Percentiles rank a stretch among this genome's conserved stretches.
phyloP scores from a whole-genome alignment of 2,797 vertebrate genomes.

The Notolepis coatsorum region DNA sequence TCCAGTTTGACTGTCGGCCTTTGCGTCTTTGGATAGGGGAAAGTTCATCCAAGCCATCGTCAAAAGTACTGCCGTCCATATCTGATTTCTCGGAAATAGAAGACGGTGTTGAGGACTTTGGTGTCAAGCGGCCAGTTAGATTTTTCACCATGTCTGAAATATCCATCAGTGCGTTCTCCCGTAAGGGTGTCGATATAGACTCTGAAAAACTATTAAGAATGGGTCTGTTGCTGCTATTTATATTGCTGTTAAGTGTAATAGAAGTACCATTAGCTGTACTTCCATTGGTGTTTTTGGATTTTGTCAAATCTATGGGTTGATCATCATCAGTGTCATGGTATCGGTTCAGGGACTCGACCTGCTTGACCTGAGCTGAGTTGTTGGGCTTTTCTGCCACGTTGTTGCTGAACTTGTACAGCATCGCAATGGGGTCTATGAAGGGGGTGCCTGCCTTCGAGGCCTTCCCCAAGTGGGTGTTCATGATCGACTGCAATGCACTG shows the following conservation, averaged over 20 bases:
- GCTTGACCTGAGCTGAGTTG: conserved; percentile 85
- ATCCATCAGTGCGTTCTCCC: conserved; percentile 97
- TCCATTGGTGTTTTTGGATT: conserved; percentile 87
- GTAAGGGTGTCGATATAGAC: conserved; percentile 85
- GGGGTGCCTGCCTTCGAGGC: conserved; percentile 92
- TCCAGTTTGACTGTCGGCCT: conserved; percentile 98
- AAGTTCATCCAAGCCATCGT: conserved; percentile 94
- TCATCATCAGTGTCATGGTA: conserved; percentile 91
- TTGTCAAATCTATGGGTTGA: conserved; percentile 98
- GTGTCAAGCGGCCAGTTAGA: conserved; percentile 94
- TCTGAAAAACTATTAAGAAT: conserved; percentile 82
- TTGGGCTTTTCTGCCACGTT: conserved; percentile 91
- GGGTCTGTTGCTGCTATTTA: conserved; percentile 60
- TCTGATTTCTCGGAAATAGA: conserved; percentile 96
- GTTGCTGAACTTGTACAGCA: conserved; percentile 96
- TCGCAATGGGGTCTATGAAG: conserved; percentile 91
- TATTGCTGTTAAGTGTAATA: conserved; percentile 58
- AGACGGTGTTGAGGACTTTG: conserved; percentile 96
- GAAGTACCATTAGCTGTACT: conserved; percentile 52
- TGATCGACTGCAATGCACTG: conserved; percentile 97
- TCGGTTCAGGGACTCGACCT: conserved; percentile 86
- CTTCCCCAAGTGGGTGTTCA: conserved; percentile 98
- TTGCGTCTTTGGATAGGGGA: conserved; percentile 96
- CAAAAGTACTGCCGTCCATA: conserved; percentile 91
- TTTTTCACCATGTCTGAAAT: conserved; percentile 99